Evolutionary conservation across 2,888 invertebrate genomes (phyloP).

Genomic region (Campoplex capitator): DNA sequence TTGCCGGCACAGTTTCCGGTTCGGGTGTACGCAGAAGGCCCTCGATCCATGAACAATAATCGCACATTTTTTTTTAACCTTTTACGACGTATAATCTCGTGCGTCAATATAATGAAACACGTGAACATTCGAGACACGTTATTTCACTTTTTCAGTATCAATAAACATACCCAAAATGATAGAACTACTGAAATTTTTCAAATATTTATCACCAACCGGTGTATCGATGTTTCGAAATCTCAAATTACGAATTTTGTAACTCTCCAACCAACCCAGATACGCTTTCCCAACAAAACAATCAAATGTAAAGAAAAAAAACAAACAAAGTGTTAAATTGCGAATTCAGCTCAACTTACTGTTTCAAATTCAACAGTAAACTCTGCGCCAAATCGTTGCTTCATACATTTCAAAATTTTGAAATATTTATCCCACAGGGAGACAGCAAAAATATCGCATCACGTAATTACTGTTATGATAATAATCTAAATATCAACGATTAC

Average conservation of each 20-base stretch:
- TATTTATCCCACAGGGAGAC: no score
- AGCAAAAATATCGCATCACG: no score
- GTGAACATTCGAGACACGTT: slow-evolving; percentile 11
- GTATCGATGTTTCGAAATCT: no score
- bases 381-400: no score
- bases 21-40: slow-evolving; percentile 60
- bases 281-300: not conserved
- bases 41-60: slow-evolving; percentile 77
- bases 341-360: no score
- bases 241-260: not conserved
- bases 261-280: not conserved
- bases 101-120: not conserved
- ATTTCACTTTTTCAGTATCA: not conserved
- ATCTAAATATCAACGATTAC: no score
- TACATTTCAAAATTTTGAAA: no score
- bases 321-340: not conserved
- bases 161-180: no score
- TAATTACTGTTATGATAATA: no score
- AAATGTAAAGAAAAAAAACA: not conserved
- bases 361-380: no score
- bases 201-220: no score
- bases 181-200: no score
- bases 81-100: not conserved
- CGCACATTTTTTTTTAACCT: slow-evolving; percentile 72
- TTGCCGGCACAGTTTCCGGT: slow-evolving; percentile 41